These are phyloP conservation scores for Leucophenga varia DNA, from an alignment of 1,140 invertebrate species.

Conservation along the genomic window DNA sequence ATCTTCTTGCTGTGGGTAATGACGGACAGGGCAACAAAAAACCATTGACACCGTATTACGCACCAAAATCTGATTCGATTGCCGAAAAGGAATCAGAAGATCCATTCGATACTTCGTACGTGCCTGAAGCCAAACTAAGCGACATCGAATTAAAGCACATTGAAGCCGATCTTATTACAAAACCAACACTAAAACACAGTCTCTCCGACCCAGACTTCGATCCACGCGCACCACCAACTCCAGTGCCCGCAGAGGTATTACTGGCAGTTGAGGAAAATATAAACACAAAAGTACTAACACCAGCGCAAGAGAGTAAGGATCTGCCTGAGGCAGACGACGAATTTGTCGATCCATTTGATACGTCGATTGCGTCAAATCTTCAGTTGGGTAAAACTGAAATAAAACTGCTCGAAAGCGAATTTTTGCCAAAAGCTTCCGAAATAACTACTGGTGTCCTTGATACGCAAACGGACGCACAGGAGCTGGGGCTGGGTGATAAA, in stretches of 20 bases:
- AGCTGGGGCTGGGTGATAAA: slow-evolving; percentile 50
- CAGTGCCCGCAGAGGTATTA: slow-evolving; percentile 58
- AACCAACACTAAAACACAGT: slow-evolving; percentile 48
- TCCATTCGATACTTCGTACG: slow-evolving; percentile 83
- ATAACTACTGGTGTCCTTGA: slow-evolving; percentile 43
- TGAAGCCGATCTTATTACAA: slow-evolving; percentile 66
- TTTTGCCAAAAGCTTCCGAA: slow-evolving; percentile 40
- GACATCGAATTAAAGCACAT: slow-evolving; percentile 74
- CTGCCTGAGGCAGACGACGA: slow-evolving; percentile 35
- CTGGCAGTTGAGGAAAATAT: slow-evolving; percentile 65
- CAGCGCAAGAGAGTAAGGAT: slow-evolving; percentile 56
- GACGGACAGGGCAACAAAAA: slow-evolving; percentile 62
- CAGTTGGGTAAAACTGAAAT: slow-evolving; percentile 75
- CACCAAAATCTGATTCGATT: slow-evolving; percentile 60
- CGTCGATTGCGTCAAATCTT: slow-evolving; percentile 72
- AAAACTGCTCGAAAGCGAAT: slow-evolving; percentile 63
- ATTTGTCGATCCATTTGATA: slow-evolving; percentile 75
- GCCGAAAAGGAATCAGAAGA: slow-evolving; percentile 66
- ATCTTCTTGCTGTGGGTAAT: slow-evolving; percentile 47
- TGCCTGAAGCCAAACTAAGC: slow-evolving; percentile 67
- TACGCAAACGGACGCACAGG: slow-evolving; percentile 51
- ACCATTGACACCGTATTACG: slow-evolving; percentile 78
- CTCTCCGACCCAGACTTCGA: slow-evolving; percentile 63
- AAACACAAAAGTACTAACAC: slow-evolving; percentile 68
- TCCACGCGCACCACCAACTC: slow-evolving; percentile 59